Evolutionary conservation across 2,113 vertebrate genomes (phyloP), one percentile per base, ranked within the genome.

Genomic region (Eulacestoma nigropectus): DNA sequence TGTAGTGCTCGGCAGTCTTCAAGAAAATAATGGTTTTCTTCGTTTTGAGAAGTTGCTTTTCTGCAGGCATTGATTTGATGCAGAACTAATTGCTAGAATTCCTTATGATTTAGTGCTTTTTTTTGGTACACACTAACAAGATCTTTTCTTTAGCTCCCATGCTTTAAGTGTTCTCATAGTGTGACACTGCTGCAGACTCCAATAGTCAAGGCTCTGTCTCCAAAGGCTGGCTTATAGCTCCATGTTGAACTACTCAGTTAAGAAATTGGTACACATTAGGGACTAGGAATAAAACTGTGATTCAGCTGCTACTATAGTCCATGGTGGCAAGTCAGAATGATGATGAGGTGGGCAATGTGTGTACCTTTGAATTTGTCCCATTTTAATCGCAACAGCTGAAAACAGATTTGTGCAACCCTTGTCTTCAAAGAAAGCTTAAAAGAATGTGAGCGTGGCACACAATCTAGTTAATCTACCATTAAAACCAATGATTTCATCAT

Each of bases 391-490:
- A 87, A 37, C 22, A 68, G 69, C 67, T 79, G 82, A 56, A 55
- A 79, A 84, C 46, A 67, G 46, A 42, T 92, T 87, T 35, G 92
- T 86, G 81, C 60, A 55, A 6, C 9, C 15, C 60, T 93, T 3
- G 4, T 81, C 76, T 80, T 86, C 62, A 73, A 57, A 82, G 44
- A 64, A 78, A 60, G 33, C 65, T 68, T 85, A 46, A 56, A 59
- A 78, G 64, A 84, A 83, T 75, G 37, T 0, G 2, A 53, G 55
- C 75, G 70, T 89, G 85, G 56, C 68, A 78, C 69, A 23, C 81
- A 88, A 82, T 91, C 78, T 84, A 60, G 93, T 96, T 94, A 96
- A 90, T 78, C 91, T 63, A 41, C 83, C 77, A 79, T 96, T 90
- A 89, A 94, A 92, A 94, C 90, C 81, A 86, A 87, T 89, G 35